Evolutionary conservation across 2,797 vertebrate species (phyloP), one percentile per base, ranked within the genome.

Genomic region (Takifugu rubripes): DNA sequence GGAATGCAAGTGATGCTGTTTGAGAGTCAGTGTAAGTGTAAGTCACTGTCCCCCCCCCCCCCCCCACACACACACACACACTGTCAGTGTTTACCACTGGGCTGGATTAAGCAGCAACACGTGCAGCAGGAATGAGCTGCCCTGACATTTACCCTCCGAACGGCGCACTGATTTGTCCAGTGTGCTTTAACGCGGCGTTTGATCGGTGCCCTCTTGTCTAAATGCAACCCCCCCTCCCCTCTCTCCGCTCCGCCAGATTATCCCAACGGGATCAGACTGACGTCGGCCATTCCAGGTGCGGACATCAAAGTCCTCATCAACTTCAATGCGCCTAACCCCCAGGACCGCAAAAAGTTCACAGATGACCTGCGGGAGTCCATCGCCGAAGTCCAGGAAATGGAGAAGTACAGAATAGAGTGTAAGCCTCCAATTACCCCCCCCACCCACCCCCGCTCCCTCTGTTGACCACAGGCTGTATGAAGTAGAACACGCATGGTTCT

Each of bases 361-460:
- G 96, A 98, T 6, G 96, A 99, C 81, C 89, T 99, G 50, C 91
- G 96, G 66, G 97, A 99, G 75, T 99, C 97, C 16, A 92, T 99
- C 16, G 95, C 96, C 0, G 96, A 99, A 74, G 97, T 98, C 48
- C 97, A 99, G 86, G 97, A 99, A 88, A 98, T 99, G 97, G 97
- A 99, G 90, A 99, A 99, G 86, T 96, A 98, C 93, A 93, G 97
- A 77, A 99, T 99, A 92, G 97, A 99, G 87, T 95, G 97, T 99
- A 86, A 94, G 96, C 83, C 83, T 52, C 65, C 74, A 33, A 4
- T 78, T 79, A 79, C 85, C 46, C n/a, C 24, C n/a, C 17, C 24
- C 15, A 10, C 45, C 14, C 59, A 66, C 61, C 53, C 70, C 64
- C 21, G 33, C n/a, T 29, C 2, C 3, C 48, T 61, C 16, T 42